Percentiles rank a stretch among this genome's conserved stretches.
Evolutionary conservation across 1,140 invertebrate species (phyloP).

Genomic region (Caenorhabditis inopinata): DNA sequence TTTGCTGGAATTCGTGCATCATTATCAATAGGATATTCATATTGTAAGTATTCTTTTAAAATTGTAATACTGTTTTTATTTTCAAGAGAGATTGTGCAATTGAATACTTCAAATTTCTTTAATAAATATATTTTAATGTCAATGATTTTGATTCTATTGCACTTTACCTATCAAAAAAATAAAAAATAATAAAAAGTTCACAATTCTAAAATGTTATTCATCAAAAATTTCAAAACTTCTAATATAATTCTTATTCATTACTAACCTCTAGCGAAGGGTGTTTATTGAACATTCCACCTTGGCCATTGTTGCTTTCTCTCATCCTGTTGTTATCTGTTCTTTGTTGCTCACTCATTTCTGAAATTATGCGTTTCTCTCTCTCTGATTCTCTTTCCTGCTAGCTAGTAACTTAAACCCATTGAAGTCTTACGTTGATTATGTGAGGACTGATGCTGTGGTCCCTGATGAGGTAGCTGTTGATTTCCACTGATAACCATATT

Average conservation of each 20-base stretch:
- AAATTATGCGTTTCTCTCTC: conserved; percentile 13
- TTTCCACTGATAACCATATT: background rate
- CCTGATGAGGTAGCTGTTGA: conserved; percentile 11
- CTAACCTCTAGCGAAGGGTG: conserved; percentile 5
- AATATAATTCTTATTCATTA: background rate
- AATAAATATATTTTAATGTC: too few species aligned
- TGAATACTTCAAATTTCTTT: too few species aligned
- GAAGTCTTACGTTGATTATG: conserved; percentile 13
- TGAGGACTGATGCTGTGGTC: conserved; percentile 28
- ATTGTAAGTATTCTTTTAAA: too few species aligned
- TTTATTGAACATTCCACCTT: conserved; percentile 9
- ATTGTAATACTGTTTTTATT: too few species aligned
- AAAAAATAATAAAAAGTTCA: too few species aligned
- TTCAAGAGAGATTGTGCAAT: too few species aligned
- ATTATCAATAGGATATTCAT: too few species aligned
- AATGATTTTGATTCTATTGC: too few species aligned
- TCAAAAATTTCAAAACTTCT: too few species aligned
- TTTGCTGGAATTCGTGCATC: background rate
- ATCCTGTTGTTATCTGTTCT: conserved; percentile 18
- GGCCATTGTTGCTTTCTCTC: background rate
- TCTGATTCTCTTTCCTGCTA: background rate
- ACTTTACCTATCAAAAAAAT: too few species aligned
- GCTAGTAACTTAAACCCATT: background rate
- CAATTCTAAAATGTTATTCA: too few species aligned
- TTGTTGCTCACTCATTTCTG: background rate